Base-by-base conservation (phyloP, 2,113 vertebrate species). In the Nettapus auritus region DNA sequence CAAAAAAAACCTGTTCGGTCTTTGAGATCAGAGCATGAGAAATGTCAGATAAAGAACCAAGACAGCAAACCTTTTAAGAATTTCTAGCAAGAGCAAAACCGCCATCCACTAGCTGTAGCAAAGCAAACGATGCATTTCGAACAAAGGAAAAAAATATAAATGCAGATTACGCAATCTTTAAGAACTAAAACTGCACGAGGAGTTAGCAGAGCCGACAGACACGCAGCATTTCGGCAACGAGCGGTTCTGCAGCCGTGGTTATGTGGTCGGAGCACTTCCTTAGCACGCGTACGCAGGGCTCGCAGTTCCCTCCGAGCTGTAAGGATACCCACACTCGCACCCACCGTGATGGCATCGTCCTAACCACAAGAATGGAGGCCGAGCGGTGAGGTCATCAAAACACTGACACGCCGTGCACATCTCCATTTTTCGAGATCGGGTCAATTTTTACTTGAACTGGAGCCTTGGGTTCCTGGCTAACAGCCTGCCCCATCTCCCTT, bases 21-120 rank as follows among this genome's bases (percentile, higher is more conserved):
- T 93, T 85, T 92, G 90, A 95, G 92, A 94, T 80, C 86, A 92
- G 28, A 83, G 11, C 63, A 73, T 48, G 57, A 96, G 93, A 96
- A 95, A 77, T 33, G 25, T 9, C 83, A 74, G 90, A 93, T 1
- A 8, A 94, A 95, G 81, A 59, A 62, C 62, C 66, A 66, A 84
- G 78, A 82, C 50, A 33, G 74, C 34, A 71, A 86, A 82, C 62
- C 82, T 89, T 87, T 79, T 40, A 88, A 82, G 73, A 13, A 40
- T 50, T 84, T 73, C 80, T 55, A 93, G 59, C 2, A 13, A 84
- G 59, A 66, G n/a, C 8, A 42, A 95, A 95, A 91, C 70, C 71
- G 57, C 84, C 74, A 90, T 74, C 50, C 80, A 62, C 83, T 90
- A 90, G 69, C 7, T 38, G 55, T 2, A 73, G 73, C 80, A 63